A percentile compares a stretch with the other conserved stretches of the same genome.
phyloP scores from a whole-genome alignment of 2,113 vertebrate genomes.

The Tragelaphus imberbis region DNA sequence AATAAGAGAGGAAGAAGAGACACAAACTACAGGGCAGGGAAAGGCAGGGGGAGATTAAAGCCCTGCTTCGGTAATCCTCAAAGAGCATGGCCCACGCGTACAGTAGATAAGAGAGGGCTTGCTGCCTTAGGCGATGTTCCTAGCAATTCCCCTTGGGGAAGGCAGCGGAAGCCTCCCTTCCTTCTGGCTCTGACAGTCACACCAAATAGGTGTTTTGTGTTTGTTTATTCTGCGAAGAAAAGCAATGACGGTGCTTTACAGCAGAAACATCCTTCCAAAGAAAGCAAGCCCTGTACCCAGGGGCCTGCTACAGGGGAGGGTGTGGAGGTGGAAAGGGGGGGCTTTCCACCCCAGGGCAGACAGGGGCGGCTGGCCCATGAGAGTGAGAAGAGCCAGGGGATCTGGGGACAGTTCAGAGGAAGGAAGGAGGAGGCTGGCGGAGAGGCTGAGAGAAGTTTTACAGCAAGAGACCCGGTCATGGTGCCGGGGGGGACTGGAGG shows the following conservation, averaged over 20 bases:
- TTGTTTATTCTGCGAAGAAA: conserved; percentile 5
- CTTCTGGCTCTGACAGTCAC: background rate
- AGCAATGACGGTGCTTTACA: background rate
- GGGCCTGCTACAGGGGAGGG: too few relatives aligned
- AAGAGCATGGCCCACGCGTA: background rate
- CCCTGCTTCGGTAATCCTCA: background rate
- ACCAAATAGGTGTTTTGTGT: background rate
- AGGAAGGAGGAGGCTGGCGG: rapidly evolving
- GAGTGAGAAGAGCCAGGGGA: background rate
- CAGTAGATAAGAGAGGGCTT: background rate
- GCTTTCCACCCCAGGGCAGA: background rate
- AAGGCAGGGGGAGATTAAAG: background rate
- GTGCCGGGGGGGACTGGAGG: background rate
- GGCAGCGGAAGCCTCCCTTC: background rate
- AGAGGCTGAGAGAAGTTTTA: too few relatives aligned
- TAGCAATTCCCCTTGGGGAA: background rate
- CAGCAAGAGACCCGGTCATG: rapidly evolving
- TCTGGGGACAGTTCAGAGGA: background rate
- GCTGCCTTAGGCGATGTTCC: background rate
- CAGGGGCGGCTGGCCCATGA: rapidly evolving
- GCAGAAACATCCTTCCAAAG: background rate
- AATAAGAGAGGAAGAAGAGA: background rate
- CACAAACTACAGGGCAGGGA: background rate
- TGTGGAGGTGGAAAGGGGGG: background rate
- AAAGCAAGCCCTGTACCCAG: background rate